A percentile compares a stretch with the other conserved stretches of the same genome.
Conservation (phyloP, 2,113 vertebrate genomes). For the Cromileptes altivelis region DNA sequence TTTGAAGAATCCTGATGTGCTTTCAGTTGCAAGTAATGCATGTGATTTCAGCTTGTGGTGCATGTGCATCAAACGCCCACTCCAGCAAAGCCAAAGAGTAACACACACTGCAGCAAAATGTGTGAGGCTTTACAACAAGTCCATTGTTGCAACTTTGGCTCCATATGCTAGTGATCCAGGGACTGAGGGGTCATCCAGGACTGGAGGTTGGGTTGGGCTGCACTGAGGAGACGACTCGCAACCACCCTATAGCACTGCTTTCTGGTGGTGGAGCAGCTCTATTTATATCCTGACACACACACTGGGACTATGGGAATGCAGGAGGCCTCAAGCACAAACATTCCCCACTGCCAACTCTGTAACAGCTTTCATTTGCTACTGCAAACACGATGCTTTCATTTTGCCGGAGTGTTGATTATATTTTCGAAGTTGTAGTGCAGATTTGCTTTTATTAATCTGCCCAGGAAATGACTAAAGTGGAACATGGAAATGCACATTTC, state of each 20-base stretch:
- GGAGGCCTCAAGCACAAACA: constrained; percentile 71
- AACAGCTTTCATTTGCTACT: constrained; percentile 48
- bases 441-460: neutral
- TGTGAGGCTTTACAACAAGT: constrained; percentile 35
- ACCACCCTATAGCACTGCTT: constrained; percentile 62
- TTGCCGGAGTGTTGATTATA: neutral
- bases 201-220: constrained; percentile 25
- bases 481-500: neutral
- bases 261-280: constrained; percentile 69
- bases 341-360: constrained; percentile 50
- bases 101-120: constrained; percentile 3
- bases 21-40: constrained; percentile 10
- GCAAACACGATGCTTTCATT: constrained; percentile 38
- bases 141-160: constrained; percentile 24
- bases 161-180: neutral
- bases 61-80: neutral
- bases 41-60: neutral
- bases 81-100: constrained; percentile 1
- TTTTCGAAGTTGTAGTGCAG: neutral
- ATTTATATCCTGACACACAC: constrained; percentile 74
- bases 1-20: neutral
- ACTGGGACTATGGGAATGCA: constrained; percentile 66
- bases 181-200: constrained; percentile 57
- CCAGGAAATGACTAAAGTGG: neutral
- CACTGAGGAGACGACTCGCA: constrained; percentile 32